Conservation (phyloP, 2,113 vertebrate genomes). For the Hyperoodon ampullatus region DNA sequence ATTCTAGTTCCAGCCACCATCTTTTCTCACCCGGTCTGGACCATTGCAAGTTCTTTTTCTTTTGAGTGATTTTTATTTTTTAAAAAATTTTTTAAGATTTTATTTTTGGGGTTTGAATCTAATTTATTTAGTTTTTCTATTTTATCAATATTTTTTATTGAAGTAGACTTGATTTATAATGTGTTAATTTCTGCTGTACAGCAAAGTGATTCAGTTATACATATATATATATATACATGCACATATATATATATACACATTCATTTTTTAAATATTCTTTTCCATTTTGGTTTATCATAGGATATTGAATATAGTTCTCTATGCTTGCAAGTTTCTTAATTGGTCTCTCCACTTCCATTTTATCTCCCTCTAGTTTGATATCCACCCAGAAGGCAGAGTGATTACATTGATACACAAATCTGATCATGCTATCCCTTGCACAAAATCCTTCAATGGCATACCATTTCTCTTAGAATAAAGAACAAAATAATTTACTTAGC, state of each 20-base stretch:
- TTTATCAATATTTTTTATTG: not conserved
- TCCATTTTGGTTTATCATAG: not conserved
- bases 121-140: not conserved
- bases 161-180: too few relatives aligned
- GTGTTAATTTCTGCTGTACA: too few relatives aligned
- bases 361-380: not conserved
- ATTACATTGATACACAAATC: not conserved
- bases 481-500: slow-evolving; percentile 29
- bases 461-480: slow-evolving; percentile 45
- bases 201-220: too few relatives aligned
- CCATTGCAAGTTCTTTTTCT: not conserved
- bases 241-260: not conserved
- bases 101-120: not conserved
- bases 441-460: not conserved
- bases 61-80: not conserved
- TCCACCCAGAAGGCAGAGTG: not conserved
- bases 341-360: not conserved
- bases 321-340: not conserved
- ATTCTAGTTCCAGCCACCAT: not conserved
- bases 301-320: not conserved
- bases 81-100: not conserved
- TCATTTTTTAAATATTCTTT: not conserved
- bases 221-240: not conserved
- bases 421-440: not conserved
- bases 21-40: not conserved